phyloP scores from a whole-genome alignment of 2,113 vertebrate species.

The Eonycteris spelaea region DNA sequence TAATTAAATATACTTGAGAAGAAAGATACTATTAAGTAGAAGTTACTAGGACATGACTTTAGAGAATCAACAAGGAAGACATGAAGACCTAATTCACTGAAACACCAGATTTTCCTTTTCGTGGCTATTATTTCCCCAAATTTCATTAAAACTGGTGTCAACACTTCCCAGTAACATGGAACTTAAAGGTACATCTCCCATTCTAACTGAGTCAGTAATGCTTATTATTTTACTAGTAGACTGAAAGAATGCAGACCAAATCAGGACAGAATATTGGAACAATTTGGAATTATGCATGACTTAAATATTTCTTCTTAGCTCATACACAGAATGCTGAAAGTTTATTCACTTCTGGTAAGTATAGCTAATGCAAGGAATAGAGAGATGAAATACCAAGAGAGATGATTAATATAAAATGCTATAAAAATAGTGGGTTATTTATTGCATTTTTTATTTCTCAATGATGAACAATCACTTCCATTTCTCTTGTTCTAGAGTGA shows the following conservation, averaged over 20 bases:
- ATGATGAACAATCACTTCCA: not conserved
- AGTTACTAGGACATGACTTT: not conserved
- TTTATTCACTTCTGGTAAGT: constrained; percentile 20
- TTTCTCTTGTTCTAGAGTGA: not conserved
- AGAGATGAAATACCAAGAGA: not conserved
- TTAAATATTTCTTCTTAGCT: constrained; percentile 45
- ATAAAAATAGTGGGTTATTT: not conserved
- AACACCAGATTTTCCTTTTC: not conserved
- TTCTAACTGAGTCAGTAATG: not conserved
- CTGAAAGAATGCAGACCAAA: constrained; percentile 45
- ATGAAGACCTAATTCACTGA: not conserved
- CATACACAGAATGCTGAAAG: not conserved
- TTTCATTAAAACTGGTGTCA: not conserved
- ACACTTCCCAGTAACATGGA: not conserved
- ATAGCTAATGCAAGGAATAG: constrained; percentile 2
- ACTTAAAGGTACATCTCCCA: not conserved
- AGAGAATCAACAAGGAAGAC: not conserved
- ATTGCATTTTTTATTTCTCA: constrained; percentile 15
- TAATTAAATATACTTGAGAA: not conserved
- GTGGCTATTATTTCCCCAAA: not conserved
- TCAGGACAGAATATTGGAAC: constrained; percentile 46
- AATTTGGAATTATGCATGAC: constrained; percentile 54
- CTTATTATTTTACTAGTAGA: constrained; percentile 45
- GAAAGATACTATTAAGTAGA: not conserved
- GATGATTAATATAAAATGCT: constrained; percentile 30